Conservation (phyloP, 1,140 invertebrate genomes). For the Macrocentrus cingulum region DNA sequence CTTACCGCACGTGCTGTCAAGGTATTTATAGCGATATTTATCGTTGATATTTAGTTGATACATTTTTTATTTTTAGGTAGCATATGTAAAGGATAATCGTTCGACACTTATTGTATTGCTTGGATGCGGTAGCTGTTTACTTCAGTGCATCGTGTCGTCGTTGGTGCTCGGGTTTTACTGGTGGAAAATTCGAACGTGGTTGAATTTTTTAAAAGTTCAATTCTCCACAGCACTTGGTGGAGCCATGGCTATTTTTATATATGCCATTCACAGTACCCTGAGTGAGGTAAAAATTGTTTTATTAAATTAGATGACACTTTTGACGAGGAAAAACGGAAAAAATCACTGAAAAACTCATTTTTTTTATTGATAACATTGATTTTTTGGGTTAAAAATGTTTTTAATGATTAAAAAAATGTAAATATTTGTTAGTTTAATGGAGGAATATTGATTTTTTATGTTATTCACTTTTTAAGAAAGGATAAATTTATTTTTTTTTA, state of each 20-base stretch:
- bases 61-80: constrained; percentile 31
- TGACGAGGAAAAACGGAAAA: no score
- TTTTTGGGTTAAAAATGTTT: no score
- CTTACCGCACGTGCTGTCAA: constrained; percentile 60
- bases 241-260: constrained; percentile 66
- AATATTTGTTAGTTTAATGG: no score
- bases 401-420: no score
- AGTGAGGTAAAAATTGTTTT: no score
- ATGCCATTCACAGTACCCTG: constrained; percentile 61
- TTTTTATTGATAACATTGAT: no score
- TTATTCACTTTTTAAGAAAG: no score
- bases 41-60: constrained; percentile 8
- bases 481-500: no score
- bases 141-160: constrained; percentile 62
- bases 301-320: no score
- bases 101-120: constrained; percentile 60
- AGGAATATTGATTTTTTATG: constrained; percentile 24
- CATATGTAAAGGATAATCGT: constrained; percentile 37
- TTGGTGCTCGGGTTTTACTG: constrained; percentile 62
- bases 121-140: constrained; percentile 64
- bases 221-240: constrained; percentile 64
- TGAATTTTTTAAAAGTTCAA: constrained; percentile 70
- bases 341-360: no score
- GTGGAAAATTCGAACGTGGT: constrained; percentile 63
- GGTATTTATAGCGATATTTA: constrained; percentile 54